Evolutionary conservation across 2,797 vertebrate species (phyloP).

Genomic region (Xiphorhynchus erythropygius): DNA sequence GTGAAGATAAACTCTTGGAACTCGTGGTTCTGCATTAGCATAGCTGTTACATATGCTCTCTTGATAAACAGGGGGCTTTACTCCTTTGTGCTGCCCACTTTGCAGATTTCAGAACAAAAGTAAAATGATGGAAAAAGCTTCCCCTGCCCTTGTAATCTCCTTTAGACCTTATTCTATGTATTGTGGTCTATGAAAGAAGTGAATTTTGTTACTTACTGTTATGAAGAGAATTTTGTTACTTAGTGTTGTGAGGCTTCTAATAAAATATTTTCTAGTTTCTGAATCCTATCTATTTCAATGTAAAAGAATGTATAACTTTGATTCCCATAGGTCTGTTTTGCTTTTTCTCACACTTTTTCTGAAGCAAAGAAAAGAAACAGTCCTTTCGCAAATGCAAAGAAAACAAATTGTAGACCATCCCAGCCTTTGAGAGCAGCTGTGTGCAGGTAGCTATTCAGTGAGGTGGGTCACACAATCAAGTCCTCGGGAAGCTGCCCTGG

Average conservation of each 20-base stretch:
- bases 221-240: neutral
- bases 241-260: neutral
- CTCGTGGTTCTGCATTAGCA: neutral
- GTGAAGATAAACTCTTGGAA: constrained; percentile 4
- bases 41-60: neutral
- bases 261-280: neutral
- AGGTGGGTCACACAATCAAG: neutral
- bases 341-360: neutral
- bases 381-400: neutral
- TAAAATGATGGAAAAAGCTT: neutral
- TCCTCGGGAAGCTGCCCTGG: neutral
- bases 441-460: neutral
- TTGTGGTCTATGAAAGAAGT: neutral
- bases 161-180: neutral
- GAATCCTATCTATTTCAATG: neutral
- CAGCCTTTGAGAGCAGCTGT: neutral
- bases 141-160: neutral
- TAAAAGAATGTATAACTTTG: neutral
- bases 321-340: neutral
- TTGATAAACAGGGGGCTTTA: neutral
- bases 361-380: neutral
- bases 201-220: neutral
- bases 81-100: neutral
- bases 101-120: neutral
- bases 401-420: neutral